Evolutionary conservation across 2,888 invertebrate species (phyloP), one percentile per base, ranked within the genome.

Genomic region (Cylindroiulus punctatus): DNA sequence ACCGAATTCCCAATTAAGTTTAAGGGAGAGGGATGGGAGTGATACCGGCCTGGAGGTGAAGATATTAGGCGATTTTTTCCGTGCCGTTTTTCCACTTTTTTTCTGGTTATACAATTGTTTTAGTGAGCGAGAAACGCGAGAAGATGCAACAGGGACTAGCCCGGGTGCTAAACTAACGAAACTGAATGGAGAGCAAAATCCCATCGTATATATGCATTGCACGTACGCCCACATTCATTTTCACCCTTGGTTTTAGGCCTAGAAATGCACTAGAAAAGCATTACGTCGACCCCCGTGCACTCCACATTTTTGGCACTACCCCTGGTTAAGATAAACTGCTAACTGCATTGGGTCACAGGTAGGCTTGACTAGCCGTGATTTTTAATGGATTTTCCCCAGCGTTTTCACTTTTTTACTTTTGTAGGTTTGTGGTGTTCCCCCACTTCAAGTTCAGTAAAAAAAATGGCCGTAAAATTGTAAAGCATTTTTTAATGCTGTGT

Each of bases 171-270:
- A 30, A 17, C 30, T 76, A 14, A 36, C 36, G 2, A 36, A 36
- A 26, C 8, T 76, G 76, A 76, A 76, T 76, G 76, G 76, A 76
- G 1, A 8, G 30, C 12, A 76, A 76, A n/a, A 76, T 76, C 30
- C 30, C 30, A 30, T 76, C 76, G 76, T 76, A 76, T 76, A 76
- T 76, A 76, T 76, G 76, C 76, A 32, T 76, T 76, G 76, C 76
- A 76, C 76, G 76, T 76, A 76, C 76, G 76, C 76, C 76, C 76
- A 76, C 76, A 32, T 76, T 30, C 76, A 76, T 76, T 76, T 76
- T 30, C 76, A 76, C 76, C 76, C 76, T 76, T 30, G 76, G 26
- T 52, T 76, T 26, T 76, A 30, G 76, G 76, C 30, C 14, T 76
- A 30, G 76, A 76, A 30, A 76, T 76, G 76, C 76, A 76, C 76